Base-by-base conservation (phyloP, 2,113 vertebrate species). In the Anarrhichthys ocellatus region DNA sequence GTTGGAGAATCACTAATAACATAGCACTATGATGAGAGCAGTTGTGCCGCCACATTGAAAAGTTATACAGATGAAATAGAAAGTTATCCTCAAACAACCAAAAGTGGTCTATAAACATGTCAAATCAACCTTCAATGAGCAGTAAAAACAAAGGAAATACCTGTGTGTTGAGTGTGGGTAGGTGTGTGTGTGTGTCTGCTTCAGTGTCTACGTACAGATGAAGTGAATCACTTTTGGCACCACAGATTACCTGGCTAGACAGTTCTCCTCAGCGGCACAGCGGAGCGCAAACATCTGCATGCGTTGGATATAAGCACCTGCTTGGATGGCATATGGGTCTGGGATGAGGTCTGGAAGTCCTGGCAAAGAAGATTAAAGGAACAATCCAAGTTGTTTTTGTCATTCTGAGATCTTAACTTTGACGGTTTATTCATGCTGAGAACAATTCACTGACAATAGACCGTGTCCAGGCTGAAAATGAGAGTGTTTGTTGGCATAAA, bases 191-290 rank as follows among this genome's bases (percentile, higher is more conserved):
- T 63, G 24, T 73, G 32, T 78, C 5, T 80, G 59, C 2, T 7
- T 68, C 18, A 34, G 59, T 73, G 85, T 78, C 17, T 83, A 59
- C 5, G 2, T 89, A 67, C 59, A 79, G 75, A 66, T 58, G 54
- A 77, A 48, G 18, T 89, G 80, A 88, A 80, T 84, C 71, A 78
- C 62, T 76, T 74, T 75, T 91, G 89, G 89, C 83, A 79, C n/a
- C 27, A 15, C 32, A 44, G 34, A 22, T 88, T 90, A 97, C 96
- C 96, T 96, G 78, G 96, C 92, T 27, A 97, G 91, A 81, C 96
- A 97, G 87, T 96, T 96, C 82, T 97, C 96, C 84, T 97, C 96
- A 0, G 96, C 96, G 1, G 96, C 96, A 81, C 96, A 97, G 56
- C 95, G 92, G 34, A 97, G 94, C 6, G 96, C 95, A 5, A 95